Evolutionary conservation across 1,140 invertebrate genomes (phyloP).

Genomic region (Campodea augens): DNA sequence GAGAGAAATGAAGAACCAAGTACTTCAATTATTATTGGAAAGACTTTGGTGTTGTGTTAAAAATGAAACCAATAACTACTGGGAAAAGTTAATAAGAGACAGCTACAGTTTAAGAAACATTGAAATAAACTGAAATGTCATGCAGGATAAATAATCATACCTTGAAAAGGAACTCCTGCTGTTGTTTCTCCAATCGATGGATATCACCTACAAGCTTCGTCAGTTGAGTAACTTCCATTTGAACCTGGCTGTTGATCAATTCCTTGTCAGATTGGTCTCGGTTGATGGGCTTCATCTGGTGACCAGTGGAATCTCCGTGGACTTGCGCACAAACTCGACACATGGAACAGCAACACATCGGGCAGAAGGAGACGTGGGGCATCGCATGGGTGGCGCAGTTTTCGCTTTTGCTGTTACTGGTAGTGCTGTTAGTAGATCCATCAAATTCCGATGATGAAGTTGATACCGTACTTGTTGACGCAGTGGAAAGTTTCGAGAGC

Average conservation of each 20-base stretch:
- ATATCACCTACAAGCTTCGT: conserved; percentile 37
- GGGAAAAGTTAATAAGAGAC: too few relatives aligned
- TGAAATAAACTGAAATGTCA: too few relatives aligned
- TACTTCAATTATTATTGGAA: too few relatives aligned
- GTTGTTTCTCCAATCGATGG: conserved; percentile 38
- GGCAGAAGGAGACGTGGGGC: conserved; percentile 49
- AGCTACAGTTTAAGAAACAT: too few relatives aligned
- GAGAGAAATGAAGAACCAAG: too few relatives aligned
- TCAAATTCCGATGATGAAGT: background rate
- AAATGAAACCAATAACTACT: too few relatives aligned
- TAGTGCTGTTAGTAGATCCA: too few relatives aligned
- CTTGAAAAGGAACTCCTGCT: conserved; percentile 45
- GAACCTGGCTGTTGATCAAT: conserved; percentile 20
- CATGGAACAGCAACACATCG: conserved; percentile 38
- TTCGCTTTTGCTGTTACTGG: too few relatives aligned
- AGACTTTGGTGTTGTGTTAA: too few relatives aligned
- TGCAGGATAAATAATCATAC: too few relatives aligned
- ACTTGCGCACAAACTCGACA: conserved; percentile 45
- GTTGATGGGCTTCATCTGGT: conserved; percentile 41
- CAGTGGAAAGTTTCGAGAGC: too few relatives aligned
- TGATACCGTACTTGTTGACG: background rate
- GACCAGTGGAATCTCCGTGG: conserved; percentile 29
- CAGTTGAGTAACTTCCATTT: conserved; percentile 22
- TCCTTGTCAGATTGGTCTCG: conserved; percentile 50
- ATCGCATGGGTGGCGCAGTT: conserved; percentile 50